Percentiles rank a stretch among this genome's conserved stretches.
Conservation (phyloP, 2,888 invertebrate genomes). For the Anthrax anthrax region DNA sequence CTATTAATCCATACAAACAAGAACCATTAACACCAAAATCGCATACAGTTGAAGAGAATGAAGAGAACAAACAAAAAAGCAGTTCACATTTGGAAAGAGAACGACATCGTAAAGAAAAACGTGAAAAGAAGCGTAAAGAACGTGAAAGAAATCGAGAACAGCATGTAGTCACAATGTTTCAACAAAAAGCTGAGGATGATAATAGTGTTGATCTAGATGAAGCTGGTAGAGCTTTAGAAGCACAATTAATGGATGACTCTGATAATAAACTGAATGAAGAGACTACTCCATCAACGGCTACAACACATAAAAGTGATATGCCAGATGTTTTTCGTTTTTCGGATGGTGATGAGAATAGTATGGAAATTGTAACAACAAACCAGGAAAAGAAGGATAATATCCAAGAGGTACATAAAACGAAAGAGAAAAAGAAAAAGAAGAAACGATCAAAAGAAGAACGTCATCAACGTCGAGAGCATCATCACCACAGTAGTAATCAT, state of each 20-base stretch:
- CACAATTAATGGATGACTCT: conserved; percentile 57
- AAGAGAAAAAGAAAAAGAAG: conserved; percentile 73
- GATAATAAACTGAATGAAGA: conserved; percentile 36
- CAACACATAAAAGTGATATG: conserved; percentile 31
- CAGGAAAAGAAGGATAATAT: conserved; percentile 22
- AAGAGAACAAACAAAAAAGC: conserved; percentile 22
- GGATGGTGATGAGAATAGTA: conserved; percentile 41
- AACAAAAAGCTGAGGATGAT: conserved; percentile 39
- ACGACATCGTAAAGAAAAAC: conserved; percentile 37
- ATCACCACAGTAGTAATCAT: conserved; percentile 37
- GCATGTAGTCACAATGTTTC: conserved; percentile 18
- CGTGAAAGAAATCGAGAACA: conserved; percentile 36
- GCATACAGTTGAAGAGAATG: conserved; percentile 23
- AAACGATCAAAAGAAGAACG: conserved; percentile 70
- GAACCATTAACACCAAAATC: conserved; percentile 26
- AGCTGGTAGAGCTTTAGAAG: conserved; percentile 68
- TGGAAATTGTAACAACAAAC: conserved; percentile 33
- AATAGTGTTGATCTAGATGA: conserved; percentile 70
- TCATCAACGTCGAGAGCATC: conserved; percentile 50
- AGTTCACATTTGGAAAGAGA: conserved; percentile 25
- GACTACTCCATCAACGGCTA: conserved; percentile 29
- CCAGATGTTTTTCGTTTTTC: conserved; percentile 46
- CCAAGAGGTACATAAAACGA: conserved; percentile 42
- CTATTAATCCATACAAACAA: conserved; percentile 31
- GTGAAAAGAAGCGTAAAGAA: conserved; percentile 49